A percentile compares a stretch with the other conserved stretches of the same genome.
These are phyloP conservation scores for Steromphala cineraria DNA, from an alignment of 2,888 invertebrate genomes.

Conservation along the genomic window DNA sequence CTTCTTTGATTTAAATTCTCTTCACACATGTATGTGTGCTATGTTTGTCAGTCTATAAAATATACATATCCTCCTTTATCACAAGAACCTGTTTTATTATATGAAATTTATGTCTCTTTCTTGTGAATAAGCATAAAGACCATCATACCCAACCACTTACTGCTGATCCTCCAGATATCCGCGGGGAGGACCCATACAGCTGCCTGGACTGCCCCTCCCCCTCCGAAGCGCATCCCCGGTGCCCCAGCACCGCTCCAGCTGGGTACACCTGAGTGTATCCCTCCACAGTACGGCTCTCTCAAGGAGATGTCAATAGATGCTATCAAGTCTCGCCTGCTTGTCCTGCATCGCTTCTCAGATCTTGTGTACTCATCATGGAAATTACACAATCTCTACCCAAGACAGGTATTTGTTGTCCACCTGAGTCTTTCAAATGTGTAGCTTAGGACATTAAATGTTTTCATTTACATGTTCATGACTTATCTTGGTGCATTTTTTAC, in stretches of 20 bases:
- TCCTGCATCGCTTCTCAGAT: slow-evolving; percentile 81
- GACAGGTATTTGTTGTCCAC: slow-evolving; percentile 38
- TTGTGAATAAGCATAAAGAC: too few species aligned
- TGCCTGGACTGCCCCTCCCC: slow-evolving; percentile 79
- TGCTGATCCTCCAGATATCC: slow-evolving; percentile 76
- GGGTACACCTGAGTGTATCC: slow-evolving; percentile 78
- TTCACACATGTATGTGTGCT: too few species aligned
- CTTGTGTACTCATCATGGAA: slow-evolving; percentile 80
- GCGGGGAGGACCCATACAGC: slow-evolving; percentile 81
- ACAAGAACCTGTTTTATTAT: too few species aligned
- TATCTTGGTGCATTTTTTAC: too few species aligned
- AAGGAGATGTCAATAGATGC: slow-evolving; percentile 77
- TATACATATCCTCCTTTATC: too few species aligned
- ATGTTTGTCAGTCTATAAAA: too few species aligned
- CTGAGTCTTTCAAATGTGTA: too few species aligned
- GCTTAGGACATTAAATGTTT: too few species aligned
- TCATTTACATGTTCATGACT: too few species aligned
- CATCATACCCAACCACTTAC: too few species aligned
- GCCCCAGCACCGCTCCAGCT: slow-evolving; percentile 77
- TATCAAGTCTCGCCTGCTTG: slow-evolving; percentile 78
- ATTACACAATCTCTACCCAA: slow-evolving; percentile 63
- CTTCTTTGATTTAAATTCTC: too few species aligned
- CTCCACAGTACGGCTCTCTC: slow-evolving; percentile 79
- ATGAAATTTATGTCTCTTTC: too few species aligned
- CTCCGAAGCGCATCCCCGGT: slow-evolving; percentile 77